Percentiles rank a stretch among this genome's conserved stretches.
These are phyloP conservation scores for Hydriomena furcata DNA, from an alignment of 2,888 invertebrate genomes.

Conservation along the genomic window DNA sequence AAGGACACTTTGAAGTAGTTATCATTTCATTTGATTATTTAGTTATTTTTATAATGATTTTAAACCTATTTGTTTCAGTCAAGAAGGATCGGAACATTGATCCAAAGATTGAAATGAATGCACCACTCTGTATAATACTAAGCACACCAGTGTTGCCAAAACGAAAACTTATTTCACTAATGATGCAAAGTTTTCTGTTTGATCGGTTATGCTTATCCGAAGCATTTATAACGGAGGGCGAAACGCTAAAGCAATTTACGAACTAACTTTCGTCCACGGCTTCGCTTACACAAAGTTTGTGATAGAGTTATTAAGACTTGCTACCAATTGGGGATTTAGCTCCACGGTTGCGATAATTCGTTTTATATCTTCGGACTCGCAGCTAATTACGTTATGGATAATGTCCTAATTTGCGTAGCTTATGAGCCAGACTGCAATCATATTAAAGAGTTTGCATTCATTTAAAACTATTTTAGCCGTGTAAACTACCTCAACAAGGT, in stretches of 20 bases:
- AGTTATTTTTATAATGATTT: too few relatives aligned
- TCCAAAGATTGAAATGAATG: not conserved
- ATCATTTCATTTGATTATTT: too few relatives aligned
- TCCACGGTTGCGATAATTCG: slow-evolving; percentile 21
- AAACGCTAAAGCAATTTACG: slow-evolving; percentile 43
- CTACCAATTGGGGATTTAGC: slow-evolving; percentile 36
- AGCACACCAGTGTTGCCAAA: slow-evolving; percentile 39
- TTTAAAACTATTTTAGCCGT: not conserved
- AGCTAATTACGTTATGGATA: slow-evolving; percentile 15
- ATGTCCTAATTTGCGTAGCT: slow-evolving; percentile 3
- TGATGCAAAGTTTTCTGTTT: slow-evolving; percentile 54
- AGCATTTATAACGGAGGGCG: slow-evolving; percentile 41
- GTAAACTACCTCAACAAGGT: too few relatives aligned
- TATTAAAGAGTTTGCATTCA: not conserved
- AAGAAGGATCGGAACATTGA: too few relatives aligned
- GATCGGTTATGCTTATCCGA: slow-evolving; percentile 53
- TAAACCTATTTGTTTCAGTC: too few relatives aligned
- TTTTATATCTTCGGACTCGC: slow-evolving; percentile 23
- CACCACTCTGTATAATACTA: slow-evolving; percentile 24
- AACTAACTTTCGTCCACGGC: slow-evolving; percentile 39
- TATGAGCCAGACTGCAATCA: not conserved
- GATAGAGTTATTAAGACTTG: slow-evolving; percentile 37
- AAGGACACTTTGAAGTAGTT: too few relatives aligned
- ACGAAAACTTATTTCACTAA: slow-evolving; percentile 52
- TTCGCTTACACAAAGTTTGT: slow-evolving; percentile 36